Conservation (phyloP, 2,797 vertebrate genomes). For the Lagocephalus sceleratus region DNA sequence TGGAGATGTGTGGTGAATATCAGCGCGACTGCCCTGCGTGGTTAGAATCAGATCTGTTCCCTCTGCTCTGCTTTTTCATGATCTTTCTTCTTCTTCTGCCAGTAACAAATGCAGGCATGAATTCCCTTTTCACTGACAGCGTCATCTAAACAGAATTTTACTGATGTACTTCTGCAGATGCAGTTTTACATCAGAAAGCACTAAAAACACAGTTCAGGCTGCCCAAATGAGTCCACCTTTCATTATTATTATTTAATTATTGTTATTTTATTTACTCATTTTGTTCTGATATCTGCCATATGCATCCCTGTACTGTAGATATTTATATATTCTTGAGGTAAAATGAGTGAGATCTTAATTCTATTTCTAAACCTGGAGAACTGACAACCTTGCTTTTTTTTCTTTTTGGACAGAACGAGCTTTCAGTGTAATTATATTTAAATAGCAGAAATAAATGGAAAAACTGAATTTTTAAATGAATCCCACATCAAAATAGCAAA, state of each 20-base stretch:
- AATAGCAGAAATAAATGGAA: no score
- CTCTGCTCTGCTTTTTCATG: constrained; percentile 34
- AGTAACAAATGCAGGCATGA: constrained; percentile 30
- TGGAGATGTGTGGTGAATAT: not conserved
- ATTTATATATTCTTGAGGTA: no score
- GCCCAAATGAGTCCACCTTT: constrained; percentile 14
- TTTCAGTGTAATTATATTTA: no score
- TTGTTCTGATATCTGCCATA: not conserved
- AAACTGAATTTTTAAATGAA: no score
- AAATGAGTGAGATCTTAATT: no score
- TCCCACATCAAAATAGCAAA: no score
- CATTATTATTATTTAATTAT: constrained; percentile 8
- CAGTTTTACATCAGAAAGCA: no score
- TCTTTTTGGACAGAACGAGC: no score
- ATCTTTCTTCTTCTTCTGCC: constrained; percentile 27
- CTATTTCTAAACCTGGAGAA: no score
- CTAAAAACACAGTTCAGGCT: constrained; percentile 9
- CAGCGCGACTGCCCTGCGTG: constrained; percentile 8
- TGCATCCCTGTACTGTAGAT: not conserved
- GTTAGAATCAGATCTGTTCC: constrained; percentile 37
- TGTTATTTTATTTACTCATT: not conserved
- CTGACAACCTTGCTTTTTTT: constrained; percentile 38
- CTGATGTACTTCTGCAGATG: no score
- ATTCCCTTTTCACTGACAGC: constrained; percentile 36
- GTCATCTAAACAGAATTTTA: constrained; percentile 31